These are phyloP conservation scores for Portevinia maculata DNA, from an alignment of 2,888 invertebrate species.

Conservation along the genomic window DNA sequence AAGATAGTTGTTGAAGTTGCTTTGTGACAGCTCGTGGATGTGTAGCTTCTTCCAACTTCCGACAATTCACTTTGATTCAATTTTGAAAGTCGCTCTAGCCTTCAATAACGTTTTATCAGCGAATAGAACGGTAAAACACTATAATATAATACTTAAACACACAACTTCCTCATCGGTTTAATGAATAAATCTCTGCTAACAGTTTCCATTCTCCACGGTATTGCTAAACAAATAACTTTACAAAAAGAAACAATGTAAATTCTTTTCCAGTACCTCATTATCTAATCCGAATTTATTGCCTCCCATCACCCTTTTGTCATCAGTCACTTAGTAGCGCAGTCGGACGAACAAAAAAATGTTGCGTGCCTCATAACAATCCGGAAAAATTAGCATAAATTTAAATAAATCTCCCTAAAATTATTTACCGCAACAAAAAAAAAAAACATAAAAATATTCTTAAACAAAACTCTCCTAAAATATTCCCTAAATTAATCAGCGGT, in stretches of 20 bases:
- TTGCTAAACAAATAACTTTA: neutral
- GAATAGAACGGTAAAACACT: too few relatives aligned
- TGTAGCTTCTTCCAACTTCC: too few relatives aligned
- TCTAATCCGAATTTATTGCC: slow-evolving; percentile 19
- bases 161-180: too few relatives aligned
- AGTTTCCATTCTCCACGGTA: too few relatives aligned
- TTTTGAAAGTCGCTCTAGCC: too few relatives aligned
- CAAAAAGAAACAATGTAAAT: slow-evolving; percentile 4
- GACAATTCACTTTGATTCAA: too few relatives aligned
- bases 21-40: too few relatives aligned
- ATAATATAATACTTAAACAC: too few relatives aligned
- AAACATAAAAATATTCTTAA: slow-evolving; percentile 21
- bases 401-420: slow-evolving; percentile 7
- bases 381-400: slow-evolving; percentile 9
- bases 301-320: slow-evolving; percentile 27
- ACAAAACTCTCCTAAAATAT: slow-evolving; percentile 28
- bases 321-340: slow-evolving; percentile 5
- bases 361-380: neutral
- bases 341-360: neutral
- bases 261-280: neutral
- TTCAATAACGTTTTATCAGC: too few relatives aligned
- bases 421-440: neutral
- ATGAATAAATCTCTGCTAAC: too few relatives aligned
- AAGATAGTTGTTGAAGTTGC: too few relatives aligned
- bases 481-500: slow-evolving; percentile 54